These are phyloP conservation scores for Trissolcus brochymenae DNA, from an alignment of 2,888 invertebrate genomes.

Conservation along the genomic window DNA sequence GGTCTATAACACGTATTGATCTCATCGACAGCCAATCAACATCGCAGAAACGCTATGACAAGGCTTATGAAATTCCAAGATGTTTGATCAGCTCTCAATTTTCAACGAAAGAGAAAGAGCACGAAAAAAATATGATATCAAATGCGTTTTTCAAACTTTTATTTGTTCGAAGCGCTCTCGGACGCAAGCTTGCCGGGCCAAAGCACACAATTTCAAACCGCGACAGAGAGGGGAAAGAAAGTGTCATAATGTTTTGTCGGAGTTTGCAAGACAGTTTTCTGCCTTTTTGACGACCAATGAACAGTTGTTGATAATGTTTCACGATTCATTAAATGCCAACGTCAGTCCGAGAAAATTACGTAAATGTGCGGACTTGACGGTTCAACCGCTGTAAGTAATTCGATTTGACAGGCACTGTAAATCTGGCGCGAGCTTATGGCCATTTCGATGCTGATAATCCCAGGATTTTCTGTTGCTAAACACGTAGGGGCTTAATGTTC, in stretches of 20 bases:
- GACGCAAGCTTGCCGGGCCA: conserved; percentile 1
- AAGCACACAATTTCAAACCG: neutral
- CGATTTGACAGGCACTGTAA: conserved; percentile 60
- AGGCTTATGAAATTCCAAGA: conserved; percentile 57
- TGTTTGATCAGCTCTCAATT: conserved; percentile 54
- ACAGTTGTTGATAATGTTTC: neutral
- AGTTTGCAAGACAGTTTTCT: neutral
- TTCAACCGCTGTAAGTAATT: conserved; percentile 66
- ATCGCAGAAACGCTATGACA: conserved; percentile 48
- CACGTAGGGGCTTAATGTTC: conserved; percentile 39
- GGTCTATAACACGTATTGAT: conserved; percentile 51
- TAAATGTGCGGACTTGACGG: conserved; percentile 65
- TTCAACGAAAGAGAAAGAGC: conserved; percentile 19
- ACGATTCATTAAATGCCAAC: conserved; percentile 26
- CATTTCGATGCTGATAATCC: conserved; percentile 53
- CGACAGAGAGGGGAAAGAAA: no score
- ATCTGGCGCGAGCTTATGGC: conserved; percentile 48
- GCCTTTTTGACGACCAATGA: neutral
- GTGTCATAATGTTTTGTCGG: no score
- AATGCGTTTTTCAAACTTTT: conserved; percentile 35
- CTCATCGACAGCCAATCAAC: conserved; percentile 56
- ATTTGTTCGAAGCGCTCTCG: conserved; percentile 2
- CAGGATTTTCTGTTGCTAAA: conserved; percentile 40
- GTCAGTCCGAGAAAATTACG: conserved; percentile 63
- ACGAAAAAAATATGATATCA: conserved; percentile 7